Evolutionary conservation across 2,888 invertebrate species (phyloP), one percentile per base, ranked within the genome.

Genomic region (Drosophila maculinotata): DNA sequence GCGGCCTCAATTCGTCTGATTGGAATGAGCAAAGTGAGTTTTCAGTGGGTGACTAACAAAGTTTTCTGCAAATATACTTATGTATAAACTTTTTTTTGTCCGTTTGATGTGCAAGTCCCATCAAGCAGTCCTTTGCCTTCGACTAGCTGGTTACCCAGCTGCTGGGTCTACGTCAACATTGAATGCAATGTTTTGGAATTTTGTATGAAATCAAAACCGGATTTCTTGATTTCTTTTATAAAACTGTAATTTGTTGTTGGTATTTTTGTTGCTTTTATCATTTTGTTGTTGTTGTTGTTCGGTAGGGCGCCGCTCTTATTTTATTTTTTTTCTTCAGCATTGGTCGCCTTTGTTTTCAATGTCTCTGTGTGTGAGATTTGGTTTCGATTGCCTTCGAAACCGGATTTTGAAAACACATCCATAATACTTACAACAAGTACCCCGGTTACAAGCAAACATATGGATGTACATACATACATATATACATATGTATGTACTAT

Each of bases 351-450:
- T 68, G 60, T 62, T 38, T 59, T 48, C 52, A 66, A n/a, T 23
- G 33, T 64, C 23, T 51, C 28, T 65, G 44, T 59, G 59, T 70
- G 49, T 53, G 76, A n/a, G n/a, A 45, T 67, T 75, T 59, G 57
- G 63, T 69, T 81, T 81, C 74, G 71, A 81, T 81, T 84, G 66
- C 69, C 53, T 69, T 81, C 66, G 68, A 81, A 80, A 80, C 80
- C 84, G 84, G 80, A 80, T 80, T 80, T 80, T 31, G n/a, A 64
- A 82, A 71, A 74, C 60, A 79, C 48, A 42, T 30, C 56, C 30
- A 33, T 26, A 44, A 51, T 44, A 31, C 30, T 9, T 17, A 53
- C 17, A 14, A n/a, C n/a, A n/a, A n/a, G n/a, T n/a, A n/a, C n/a
- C n/a, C n/a, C n/a, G n/a, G n/a, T n/a, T 12, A 15, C 15, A 36